These are phyloP conservation scores for Tapera naevia DNA, from an alignment of 2,797 vertebrate genomes.

Conservation along the genomic window DNA sequence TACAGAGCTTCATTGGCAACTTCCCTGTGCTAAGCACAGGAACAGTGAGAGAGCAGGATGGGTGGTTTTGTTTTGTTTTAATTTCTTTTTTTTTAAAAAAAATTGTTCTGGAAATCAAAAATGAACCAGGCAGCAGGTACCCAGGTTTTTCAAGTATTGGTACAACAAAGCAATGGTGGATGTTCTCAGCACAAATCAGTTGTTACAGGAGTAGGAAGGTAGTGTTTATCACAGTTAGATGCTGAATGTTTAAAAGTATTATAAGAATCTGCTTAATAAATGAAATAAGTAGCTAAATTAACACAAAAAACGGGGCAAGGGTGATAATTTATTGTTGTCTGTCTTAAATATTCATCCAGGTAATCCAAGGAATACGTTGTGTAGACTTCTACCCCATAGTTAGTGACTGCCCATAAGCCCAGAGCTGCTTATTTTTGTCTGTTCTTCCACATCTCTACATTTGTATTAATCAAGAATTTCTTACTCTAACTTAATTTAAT, in stretches of 20 bases:
- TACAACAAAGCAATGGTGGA: neutral
- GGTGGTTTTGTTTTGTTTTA: too few relatives aligned
- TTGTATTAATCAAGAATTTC: neutral
- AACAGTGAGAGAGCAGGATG: neutral
- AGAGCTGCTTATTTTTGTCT: neutral
- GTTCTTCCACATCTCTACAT: neutral
- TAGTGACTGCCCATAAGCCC: neutral
- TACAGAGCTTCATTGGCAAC: neutral
- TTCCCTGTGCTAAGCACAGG: neutral
- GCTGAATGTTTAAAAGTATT: neutral
- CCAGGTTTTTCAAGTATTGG: neutral
- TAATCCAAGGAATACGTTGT: neutral
- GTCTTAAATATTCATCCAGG: neutral
- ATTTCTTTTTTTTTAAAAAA: neutral
- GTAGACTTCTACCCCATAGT: neutral
- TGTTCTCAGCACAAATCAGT: neutral
- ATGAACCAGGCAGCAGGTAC: neutral
- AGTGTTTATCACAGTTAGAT: neutral
- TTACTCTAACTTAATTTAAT: neutral
- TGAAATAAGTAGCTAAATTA: neutral
- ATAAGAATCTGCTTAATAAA: neutral
- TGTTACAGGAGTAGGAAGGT: neutral
- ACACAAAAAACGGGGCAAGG: neutral
- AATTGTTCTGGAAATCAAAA: neutral
- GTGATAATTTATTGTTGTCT: neutral